Conservation (phyloP, 2,113 vertebrate genomes). For the Poeciliopsis prolifica region DNA sequence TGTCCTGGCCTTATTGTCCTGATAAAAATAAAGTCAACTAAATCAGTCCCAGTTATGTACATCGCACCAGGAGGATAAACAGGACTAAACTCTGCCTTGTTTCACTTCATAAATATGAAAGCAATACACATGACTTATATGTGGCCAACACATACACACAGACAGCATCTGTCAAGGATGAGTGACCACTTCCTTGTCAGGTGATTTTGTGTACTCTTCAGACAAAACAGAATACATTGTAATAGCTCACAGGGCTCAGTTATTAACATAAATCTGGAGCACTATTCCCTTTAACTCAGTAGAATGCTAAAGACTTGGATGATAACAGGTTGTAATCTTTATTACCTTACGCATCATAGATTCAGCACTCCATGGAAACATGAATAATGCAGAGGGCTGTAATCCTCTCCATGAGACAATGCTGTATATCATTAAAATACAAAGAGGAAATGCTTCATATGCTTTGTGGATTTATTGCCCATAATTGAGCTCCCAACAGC, state of each 20-base stretch:
- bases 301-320: constrained; percentile 69
- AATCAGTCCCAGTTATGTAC: constrained; percentile 26
- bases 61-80: constrained; percentile 35
- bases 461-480: constrained; percentile 40
- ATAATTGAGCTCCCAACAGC: constrained; percentile 52
- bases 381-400: constrained; percentile 72
- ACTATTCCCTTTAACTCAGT: constrained; percentile 58
- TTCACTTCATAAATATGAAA: constrained; percentile 20
- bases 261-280: constrained; percentile 66
- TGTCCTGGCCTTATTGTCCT: constrained; percentile 32
- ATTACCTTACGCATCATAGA: constrained; percentile 71
- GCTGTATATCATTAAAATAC: constrained; percentile 55
- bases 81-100: constrained; percentile 1
- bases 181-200: constrained; percentile 61
- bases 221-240: constrained; percentile 56
- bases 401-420: constrained; percentile 49
- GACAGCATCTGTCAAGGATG: constrained; percentile 47
- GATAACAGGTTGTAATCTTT: constrained; percentile 74
- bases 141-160: constrained; percentile 33
- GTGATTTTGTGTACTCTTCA: constrained; percentile 63
- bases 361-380: constrained; percentile 53
- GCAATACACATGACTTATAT: constrained; percentile 30
- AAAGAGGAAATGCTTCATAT: constrained; percentile 27
- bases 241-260: constrained; percentile 54
- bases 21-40: constrained; percentile 29